Evolutionary conservation across 2,113 vertebrate genomes (phyloP), one percentile per base, ranked within the genome.

Genomic region (Eurystomus gularis): DNA sequence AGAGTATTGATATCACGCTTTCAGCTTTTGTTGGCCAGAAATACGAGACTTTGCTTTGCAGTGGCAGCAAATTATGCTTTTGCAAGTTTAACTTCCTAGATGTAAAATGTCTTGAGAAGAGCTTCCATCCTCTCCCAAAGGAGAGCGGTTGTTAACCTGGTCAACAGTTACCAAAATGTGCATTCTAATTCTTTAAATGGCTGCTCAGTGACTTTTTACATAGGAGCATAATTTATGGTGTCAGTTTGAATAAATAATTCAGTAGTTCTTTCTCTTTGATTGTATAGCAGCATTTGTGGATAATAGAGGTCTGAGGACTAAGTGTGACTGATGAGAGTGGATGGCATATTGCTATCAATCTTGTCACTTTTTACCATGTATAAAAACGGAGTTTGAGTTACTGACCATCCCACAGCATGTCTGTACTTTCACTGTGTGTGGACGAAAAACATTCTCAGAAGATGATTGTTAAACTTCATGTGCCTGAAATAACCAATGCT

Each of bases 181-280:
- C 48, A 40, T 87, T 89, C 40, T 84, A 58, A 75, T 95, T 94
- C 86, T 90, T 77, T 94, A 95, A 91, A 75, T 80, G 29, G 8
- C 64, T 97, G 70, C 71, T 82, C 54, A 54, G 46, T 95, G 87
- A 97, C 84, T 93, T 95, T 87, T 94, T 96, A 80, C 39, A 86
- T 57, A 82, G 52, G 51, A 68, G 5, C 39, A 16, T 96, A 93
- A 96, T 86, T 95, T 86, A 96, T 92, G 75, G 55, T 96, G 75
- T 96, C 88, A 94, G 52, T 89, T 94, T 73, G 92, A 97, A 94
- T 97, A 94, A 96, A 97, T 96, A 96, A 96, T 96, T 97, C 82
- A 97, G 51, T 78, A 85, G 86, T 93, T 96, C 91, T 95, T 96
- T 66, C 79, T 72, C 62, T 94, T 79, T 83, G 82, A 84, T 93